Evolutionary conservation across 2,888 invertebrate species (phyloP).

Genomic region (Mimas tiliae): DNA sequence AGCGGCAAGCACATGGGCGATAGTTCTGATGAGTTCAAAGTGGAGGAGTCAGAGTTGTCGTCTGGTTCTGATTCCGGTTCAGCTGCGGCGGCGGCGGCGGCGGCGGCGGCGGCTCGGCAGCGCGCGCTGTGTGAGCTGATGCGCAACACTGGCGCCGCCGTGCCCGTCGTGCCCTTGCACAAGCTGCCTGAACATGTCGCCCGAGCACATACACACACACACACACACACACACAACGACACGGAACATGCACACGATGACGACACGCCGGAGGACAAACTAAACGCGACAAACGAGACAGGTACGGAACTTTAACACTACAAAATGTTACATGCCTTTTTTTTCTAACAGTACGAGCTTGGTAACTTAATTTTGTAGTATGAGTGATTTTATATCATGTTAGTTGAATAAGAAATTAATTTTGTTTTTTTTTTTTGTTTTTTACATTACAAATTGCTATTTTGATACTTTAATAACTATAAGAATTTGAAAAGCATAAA

Average conservation of each 20-base stretch:
- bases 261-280: not conserved
- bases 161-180: slow-evolving; percentile 72
- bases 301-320: no score
- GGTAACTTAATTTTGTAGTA: no score
- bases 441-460: no score
- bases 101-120: slow-evolving; percentile 60
- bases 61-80: slow-evolving; percentile 59
- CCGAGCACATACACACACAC: slow-evolving; percentile 53
- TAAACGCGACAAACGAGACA: no score
- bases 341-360: no score
- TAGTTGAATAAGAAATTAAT: no score
- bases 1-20: slow-evolving; percentile 83
- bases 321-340: no score
- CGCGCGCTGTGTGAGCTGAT: slow-evolving; percentile 62
- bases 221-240: slow-evolving; percentile 53
- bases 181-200: slow-evolving; percentile 74
- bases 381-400: no score
- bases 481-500: no score
- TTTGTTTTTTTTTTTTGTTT: no score
- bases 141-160: no score
- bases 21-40: slow-evolving; percentile 79
- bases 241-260: slow-evolving; percentile 37
- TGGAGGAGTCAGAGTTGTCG: slow-evolving; percentile 61
- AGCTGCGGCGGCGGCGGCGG: slow-evolving; percentile 61
- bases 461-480: no score